Conservation (phyloP, 2,888 invertebrate genomes). For the Agonopterix alstromeriana region DNA sequence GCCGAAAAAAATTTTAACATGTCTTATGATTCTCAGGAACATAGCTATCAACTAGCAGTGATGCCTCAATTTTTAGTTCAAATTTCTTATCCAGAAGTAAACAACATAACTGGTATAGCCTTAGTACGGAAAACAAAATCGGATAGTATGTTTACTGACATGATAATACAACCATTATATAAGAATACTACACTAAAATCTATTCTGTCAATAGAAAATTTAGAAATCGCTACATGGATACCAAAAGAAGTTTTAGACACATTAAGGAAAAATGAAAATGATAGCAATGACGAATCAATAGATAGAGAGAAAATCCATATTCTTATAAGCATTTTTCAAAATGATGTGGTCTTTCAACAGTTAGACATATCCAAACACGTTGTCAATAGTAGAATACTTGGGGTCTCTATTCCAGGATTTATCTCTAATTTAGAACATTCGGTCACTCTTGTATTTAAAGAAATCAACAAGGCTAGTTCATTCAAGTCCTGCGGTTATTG, state of each 20-base stretch:
- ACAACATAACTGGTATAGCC: conserved; percentile 71
- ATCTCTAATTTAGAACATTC: conserved; percentile 70
- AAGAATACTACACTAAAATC: conserved; percentile 63
- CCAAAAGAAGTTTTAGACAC: conserved; percentile 54
- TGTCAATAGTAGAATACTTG: conserved; percentile 73
- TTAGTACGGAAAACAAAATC: conserved; percentile 32
- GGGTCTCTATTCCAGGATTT: conserved; percentile 77
- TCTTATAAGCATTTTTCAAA: conserved; percentile 71
- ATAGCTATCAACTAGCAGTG: conserved; percentile 43
- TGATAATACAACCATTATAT: conserved; percentile 52
- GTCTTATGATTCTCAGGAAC: conserved; percentile 6
- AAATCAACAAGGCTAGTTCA: conserved; percentile 21
- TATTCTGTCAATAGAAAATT: conserved; percentile 55
- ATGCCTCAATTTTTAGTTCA: conserved; percentile 66
- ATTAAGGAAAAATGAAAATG: conserved; percentile 35
- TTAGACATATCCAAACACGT: conserved; percentile 28
- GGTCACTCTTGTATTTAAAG: conserved; percentile 70
- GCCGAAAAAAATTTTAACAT: conserved; percentile 18
- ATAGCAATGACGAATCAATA: conserved; percentile 14
- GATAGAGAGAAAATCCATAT: conserved; percentile 41
- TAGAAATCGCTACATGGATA: conserved; percentile 74
- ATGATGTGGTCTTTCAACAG: conserved; percentile 74
- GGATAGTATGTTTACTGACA: conserved; percentile 45
- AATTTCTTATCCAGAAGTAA: conserved; percentile 65
- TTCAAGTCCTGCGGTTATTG: conserved; percentile 73